phyloP scores from a whole-genome alignment of 2,888 invertebrate species.

The Cataglyphis albicans region DNA sequence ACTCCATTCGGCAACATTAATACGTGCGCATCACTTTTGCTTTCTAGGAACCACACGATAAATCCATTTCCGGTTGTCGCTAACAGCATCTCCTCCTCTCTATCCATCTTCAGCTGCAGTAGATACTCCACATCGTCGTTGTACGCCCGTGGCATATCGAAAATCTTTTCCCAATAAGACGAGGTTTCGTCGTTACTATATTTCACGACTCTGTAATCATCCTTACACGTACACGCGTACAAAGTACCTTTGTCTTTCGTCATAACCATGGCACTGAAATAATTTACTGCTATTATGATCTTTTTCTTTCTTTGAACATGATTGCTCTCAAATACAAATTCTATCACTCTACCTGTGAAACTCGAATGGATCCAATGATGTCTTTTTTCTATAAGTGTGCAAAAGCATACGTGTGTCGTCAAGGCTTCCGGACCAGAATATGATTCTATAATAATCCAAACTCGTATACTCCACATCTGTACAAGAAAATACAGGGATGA shows the following conservation, averaged over 20 bases:
- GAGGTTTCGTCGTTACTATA: slow-evolving; percentile 86
- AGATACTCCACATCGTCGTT: slow-evolving; percentile 92
- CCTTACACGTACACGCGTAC: slow-evolving; percentile 90
- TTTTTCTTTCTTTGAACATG: not conserved
- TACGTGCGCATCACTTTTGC: slow-evolving; percentile 88
- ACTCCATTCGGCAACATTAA: slow-evolving; percentile 94
- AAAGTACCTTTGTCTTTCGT: slow-evolving; percentile 89
- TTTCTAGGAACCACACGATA: slow-evolving; percentile 92
- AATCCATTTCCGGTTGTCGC: slow-evolving; percentile 95
- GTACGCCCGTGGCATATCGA: slow-evolving; percentile 89
- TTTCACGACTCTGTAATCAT: slow-evolving; percentile 88
- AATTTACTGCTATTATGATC: slow-evolving; percentile 1
- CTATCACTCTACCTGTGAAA: slow-evolving; percentile 87
- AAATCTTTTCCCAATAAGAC: slow-evolving; percentile 88
- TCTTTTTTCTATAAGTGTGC: slow-evolving; percentile 88
- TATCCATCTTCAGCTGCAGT: slow-evolving; percentile 93
- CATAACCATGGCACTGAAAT: slow-evolving; percentile 89
- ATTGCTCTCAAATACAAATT: not conserved
- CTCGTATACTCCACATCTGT: slow-evolving; percentile 91
- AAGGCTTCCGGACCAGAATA: slow-evolving; percentile 94
- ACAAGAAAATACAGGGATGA: slow-evolving; percentile 72
- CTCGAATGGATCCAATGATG: slow-evolving; percentile 87
- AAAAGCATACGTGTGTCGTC: slow-evolving; percentile 92
- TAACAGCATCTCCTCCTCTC: slow-evolving; percentile 92
- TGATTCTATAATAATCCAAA: slow-evolving; percentile 90